These are phyloP conservation scores for Plecotus auritus DNA, from an alignment of 2,113 vertebrate genomes.

Conservation along the genomic window DNA sequence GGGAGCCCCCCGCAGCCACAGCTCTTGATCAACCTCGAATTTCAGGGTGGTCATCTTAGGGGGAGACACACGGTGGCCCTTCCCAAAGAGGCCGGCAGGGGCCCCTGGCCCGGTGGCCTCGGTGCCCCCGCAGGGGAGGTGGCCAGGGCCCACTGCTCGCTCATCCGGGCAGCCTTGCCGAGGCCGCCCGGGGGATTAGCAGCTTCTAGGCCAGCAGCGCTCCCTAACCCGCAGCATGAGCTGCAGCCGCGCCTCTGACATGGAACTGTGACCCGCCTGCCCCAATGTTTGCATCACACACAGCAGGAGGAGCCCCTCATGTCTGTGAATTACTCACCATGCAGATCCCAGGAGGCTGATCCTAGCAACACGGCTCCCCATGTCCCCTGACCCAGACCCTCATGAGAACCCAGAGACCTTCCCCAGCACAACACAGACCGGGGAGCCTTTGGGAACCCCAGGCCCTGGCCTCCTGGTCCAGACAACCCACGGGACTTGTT, in stretches of 20 bases:
- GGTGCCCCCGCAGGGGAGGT: conserved; percentile 82
- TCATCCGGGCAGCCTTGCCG: conserved; percentile 87
- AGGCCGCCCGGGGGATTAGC: conserved; percentile 68
- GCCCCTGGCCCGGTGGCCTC: conserved; percentile 87
- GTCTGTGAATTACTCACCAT: conserved; percentile 68
- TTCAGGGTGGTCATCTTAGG: conserved; percentile 92
- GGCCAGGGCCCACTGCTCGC: conserved; percentile 88
- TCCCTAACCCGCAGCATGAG: conserved; percentile 74
- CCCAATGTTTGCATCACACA: conserved; percentile 59
- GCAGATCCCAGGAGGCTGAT: neutral
- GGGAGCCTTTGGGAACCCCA: neutral
- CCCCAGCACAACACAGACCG: neutral
- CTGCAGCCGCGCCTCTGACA: conserved; percentile 66
- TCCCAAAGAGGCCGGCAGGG: conserved; percentile 87
- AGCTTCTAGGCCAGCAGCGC: conserved; percentile 81
- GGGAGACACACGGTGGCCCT: conserved; percentile 90
- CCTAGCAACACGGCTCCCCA: neutral
- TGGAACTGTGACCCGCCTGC: conserved; percentile 67
- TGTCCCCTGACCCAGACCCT: neutral
- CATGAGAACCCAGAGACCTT: neutral
- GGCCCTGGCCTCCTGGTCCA: neutral
- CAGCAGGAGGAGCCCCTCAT: conserved; percentile 64
- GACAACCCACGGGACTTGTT: neutral
- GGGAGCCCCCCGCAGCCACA: conserved; percentile 74
- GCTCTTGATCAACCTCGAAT: conserved; percentile 94